Conservation (phyloP, 2,888 invertebrate genomes). For the Deilephila elpenor region DNA sequence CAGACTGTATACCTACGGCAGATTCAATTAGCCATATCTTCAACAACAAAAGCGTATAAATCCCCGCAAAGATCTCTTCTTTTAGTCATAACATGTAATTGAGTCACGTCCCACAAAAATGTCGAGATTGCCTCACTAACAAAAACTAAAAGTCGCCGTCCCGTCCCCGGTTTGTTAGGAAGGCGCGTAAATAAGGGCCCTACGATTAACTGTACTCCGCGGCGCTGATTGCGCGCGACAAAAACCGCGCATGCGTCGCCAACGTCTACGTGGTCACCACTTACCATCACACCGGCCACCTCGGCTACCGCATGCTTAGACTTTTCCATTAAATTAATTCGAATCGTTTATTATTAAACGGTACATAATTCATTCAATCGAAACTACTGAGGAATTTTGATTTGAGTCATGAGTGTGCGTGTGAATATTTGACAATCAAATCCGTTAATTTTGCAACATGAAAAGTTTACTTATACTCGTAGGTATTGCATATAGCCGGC, state of each 20-base stretch:
- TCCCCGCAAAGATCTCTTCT: not conserved
- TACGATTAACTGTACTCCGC: constrained; percentile 61
- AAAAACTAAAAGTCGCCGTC: constrained; percentile 40
- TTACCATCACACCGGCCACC: constrained; percentile 4
- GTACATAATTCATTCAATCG: not conserved
- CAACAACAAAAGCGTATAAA: not conserved
- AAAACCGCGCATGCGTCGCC: constrained; percentile 56
- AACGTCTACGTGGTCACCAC: constrained; percentile 38
- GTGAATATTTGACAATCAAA: not conserved
- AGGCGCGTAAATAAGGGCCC: constrained; percentile 50
- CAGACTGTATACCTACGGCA: too few species aligned
- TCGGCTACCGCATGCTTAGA: constrained; percentile 22
- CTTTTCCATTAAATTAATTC: constrained; percentile 19
- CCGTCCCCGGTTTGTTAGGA: constrained; percentile 43
- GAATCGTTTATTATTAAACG: constrained; percentile 15
- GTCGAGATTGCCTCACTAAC: constrained; percentile 25
- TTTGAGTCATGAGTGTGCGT: not conserved
- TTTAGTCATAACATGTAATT: constrained; percentile 11
- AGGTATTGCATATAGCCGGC: too few species aligned
- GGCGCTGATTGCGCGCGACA: constrained; percentile 59
- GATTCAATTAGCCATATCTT: not conserved
- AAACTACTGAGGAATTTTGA: constrained; percentile 3
- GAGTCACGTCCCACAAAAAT: constrained; percentile 8
- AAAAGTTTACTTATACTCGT: too few species aligned
- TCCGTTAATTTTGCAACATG: not conserved